Evolutionary conservation across 2,888 invertebrate genomes (phyloP), one percentile per base, ranked within the genome.

Genomic region (Drosophila limbata): DNA sequence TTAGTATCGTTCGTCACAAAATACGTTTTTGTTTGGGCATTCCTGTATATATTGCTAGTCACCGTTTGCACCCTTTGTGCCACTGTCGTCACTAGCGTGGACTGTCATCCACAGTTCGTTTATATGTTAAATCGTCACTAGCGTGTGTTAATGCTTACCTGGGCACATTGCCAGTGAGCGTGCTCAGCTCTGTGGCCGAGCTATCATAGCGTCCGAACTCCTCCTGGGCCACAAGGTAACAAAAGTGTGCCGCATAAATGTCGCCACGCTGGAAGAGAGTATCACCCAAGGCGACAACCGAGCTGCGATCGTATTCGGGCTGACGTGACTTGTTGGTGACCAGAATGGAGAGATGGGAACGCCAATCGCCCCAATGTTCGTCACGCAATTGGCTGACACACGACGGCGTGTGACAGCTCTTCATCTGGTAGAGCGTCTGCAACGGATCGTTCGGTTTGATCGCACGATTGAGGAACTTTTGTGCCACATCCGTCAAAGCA

Each of bases 291-390:
- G 95, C 96, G 2, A 96, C 95, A 69, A 96, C 95, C 8, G 96
- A 95, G 89, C 95, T 95, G 10, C 95, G 94, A 93, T 97, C 96
- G 63, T 96, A 93, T 79, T 97, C 97, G 1, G 96, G 95, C 71
- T 95, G 94, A 76, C 94, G 94, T 11, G 96, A 95, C 13, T 96
- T 95, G 93, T 98, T 98, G 70, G 98, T 96, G 59, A 99, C 94
- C 84, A 99, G 95, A 95, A 99, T 97, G 68, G 99, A 98, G 62
- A 98, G 94, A 94, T 99, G 99, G 21, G 98, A 97, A 71, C 98
- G 94, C 99, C 99, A 99, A 93, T 98, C 98, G 61, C 95, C 96
- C 96, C 96, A 96, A 81, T 95, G 95, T 84, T 95, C 95, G 91
- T 96, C 96, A 40, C 92, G 89, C 37, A 92, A 84, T 77, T 92